phyloP scores from a whole-genome alignment of 2,888 invertebrate genomes.

The Napeogenes sylphis region DNA sequence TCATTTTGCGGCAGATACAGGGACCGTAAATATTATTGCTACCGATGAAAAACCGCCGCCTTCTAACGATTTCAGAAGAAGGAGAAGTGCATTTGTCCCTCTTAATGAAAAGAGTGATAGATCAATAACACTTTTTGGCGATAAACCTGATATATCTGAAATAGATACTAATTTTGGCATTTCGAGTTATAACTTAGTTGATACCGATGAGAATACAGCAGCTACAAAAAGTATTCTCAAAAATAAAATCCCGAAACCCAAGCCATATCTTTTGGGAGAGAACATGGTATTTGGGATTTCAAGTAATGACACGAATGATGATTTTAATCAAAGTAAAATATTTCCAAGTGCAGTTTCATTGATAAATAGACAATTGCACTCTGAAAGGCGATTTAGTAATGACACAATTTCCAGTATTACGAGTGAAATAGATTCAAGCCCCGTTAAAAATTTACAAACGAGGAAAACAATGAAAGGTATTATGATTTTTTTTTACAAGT shows the following conservation, averaged over 20 bases:
- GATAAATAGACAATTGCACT: slow-evolving; percentile 61
- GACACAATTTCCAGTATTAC: slow-evolving; percentile 42
- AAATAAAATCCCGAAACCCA: slow-evolving; percentile 85
- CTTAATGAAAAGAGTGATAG: slow-evolving; percentile 62
- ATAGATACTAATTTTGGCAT: slow-evolving; percentile 37
- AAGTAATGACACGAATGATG: slow-evolving; percentile 31
- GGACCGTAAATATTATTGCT: slow-evolving; percentile 90
- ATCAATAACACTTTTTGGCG: slow-evolving; percentile 83
- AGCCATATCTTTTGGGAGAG: slow-evolving; percentile 85
- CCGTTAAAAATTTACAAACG: slow-evolving; percentile 38
- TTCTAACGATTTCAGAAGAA: slow-evolving; percentile 85
- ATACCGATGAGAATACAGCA: slow-evolving; percentile 69
- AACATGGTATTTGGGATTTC: slow-evolving; percentile 73
- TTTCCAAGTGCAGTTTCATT: slow-evolving; percentile 56
- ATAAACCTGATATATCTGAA: slow-evolving; percentile 48
- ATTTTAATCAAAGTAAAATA: slow-evolving; percentile 33
- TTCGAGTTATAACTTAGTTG: slow-evolving; percentile 47
- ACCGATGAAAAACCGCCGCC: slow-evolving; percentile 93
- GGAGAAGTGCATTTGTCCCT: slow-evolving; percentile 77
- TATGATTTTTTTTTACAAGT: slow-evolving; percentile 7
- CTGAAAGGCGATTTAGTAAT: slow-evolving; percentile 44
- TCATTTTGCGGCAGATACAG: slow-evolving; percentile 91
- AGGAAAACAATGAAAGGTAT: slow-evolving; percentile 59
- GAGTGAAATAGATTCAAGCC: slow-evolving; percentile 38
- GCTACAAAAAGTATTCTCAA: slow-evolving; percentile 84